These are phyloP conservation scores for Tipula unca DNA, from an alignment of 2,888 invertebrate species.

Conservation along the genomic window DNA sequence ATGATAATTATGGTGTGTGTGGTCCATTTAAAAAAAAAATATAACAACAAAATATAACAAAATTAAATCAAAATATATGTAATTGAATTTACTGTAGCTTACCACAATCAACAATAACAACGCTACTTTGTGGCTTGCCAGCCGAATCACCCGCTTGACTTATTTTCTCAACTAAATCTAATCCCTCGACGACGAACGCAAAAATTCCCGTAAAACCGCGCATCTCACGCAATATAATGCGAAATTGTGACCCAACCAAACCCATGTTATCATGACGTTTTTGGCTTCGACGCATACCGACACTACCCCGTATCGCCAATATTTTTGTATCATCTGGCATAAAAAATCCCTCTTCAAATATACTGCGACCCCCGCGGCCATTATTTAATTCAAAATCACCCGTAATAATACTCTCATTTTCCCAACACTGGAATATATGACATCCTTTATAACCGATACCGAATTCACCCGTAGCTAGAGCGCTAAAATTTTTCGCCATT, in stretches of 20 bases:
- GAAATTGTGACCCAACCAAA: slow-evolving; percentile 78
- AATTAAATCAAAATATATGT: background rate
- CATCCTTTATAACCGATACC: slow-evolving; percentile 73
- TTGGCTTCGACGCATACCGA: slow-evolving; percentile 74
- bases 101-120: slow-evolving; percentile 66
- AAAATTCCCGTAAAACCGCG: slow-evolving; percentile 75
- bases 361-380: slow-evolving; percentile 69
- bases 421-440: slow-evolving; percentile 74
- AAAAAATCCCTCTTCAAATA: slow-evolving; percentile 68
- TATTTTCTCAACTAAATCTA: slow-evolving; percentile 69
- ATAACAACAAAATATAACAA: slow-evolving; percentile 15
- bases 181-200: slow-evolving; percentile 69
- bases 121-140: slow-evolving; percentile 66
- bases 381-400: slow-evolving; percentile 75
- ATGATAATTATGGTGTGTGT: background rate
- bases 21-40: slow-evolving; percentile 18
- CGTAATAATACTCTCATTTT: slow-evolving; percentile 70
- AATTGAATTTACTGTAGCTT: slow-evolving; percentile 48
- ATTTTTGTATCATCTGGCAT: slow-evolving; percentile 75
- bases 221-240: slow-evolving; percentile 73
- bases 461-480: slow-evolving; percentile 60
- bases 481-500: slow-evolving; percentile 71
- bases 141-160: slow-evolving; percentile 68
- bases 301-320: slow-evolving; percentile 64
- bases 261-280: slow-evolving; percentile 71